phyloP scores from a whole-genome alignment of 2,888 invertebrate genomes.

The Papilio gigon region DNA sequence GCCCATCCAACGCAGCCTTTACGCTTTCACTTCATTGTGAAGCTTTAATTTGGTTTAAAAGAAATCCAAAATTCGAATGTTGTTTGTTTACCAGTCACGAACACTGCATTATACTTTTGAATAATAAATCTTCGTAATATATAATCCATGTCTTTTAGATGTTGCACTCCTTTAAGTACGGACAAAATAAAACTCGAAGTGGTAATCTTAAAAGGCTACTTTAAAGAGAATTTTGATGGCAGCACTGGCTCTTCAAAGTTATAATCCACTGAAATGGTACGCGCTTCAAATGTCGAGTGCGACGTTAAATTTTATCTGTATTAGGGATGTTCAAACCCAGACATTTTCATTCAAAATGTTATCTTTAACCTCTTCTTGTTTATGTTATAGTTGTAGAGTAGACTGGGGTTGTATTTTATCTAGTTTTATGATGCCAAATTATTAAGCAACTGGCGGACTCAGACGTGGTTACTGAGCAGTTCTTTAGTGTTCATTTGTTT shows the following conservation, averaged over 20 bases:
- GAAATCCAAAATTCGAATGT: neutral
- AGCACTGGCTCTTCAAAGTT: constrained; percentile 33
- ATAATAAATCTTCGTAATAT: neutral
- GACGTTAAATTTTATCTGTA: constrained; percentile 42
- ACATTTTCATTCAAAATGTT: constrained; percentile 30
- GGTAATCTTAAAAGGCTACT: constrained; percentile 24
- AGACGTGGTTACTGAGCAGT: too few species aligned
- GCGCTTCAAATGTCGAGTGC: constrained; percentile 37
- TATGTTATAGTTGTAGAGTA: neutral
- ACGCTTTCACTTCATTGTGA: too few species aligned
- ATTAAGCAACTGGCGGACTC: neutral
- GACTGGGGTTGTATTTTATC: neutral
- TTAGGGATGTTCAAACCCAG: constrained; percentile 34
- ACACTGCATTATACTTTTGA: neutral
- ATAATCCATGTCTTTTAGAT: too few species aligned
- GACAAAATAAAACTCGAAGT: constrained; percentile 14
- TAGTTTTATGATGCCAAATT: neutral
- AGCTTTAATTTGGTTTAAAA: too few species aligned
- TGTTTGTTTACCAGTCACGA: neutral
- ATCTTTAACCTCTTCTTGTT: constrained; percentile 35
- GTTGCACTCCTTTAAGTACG: neutral
- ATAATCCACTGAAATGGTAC: constrained; percentile 40
- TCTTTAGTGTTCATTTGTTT: too few species aligned
- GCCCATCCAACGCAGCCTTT: too few species aligned
- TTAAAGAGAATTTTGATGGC: constrained; percentile 31